These are phyloP conservation scores for Perithous albicinctus DNA, from an alignment of 2,888 invertebrate species.

Conservation along the genomic window DNA sequence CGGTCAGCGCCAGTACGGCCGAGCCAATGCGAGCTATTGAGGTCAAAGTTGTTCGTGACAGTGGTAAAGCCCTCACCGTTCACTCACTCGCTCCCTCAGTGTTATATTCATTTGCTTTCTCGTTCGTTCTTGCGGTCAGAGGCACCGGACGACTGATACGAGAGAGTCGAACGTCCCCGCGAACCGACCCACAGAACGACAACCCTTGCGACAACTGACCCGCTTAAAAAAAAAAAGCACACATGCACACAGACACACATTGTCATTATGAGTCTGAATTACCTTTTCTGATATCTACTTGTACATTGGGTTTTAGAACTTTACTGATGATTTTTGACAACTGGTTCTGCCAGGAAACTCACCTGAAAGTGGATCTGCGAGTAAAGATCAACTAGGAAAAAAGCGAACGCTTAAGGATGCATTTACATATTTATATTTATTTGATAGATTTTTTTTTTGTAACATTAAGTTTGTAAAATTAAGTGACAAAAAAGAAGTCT, in stretches of 20 bases:
- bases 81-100: conserved; percentile 15
- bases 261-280: conserved; percentile 64
- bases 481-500: too few relatives aligned
- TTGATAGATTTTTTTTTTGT: too few relatives aligned
- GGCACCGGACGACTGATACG: conserved; percentile 66
- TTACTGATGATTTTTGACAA: neutral
- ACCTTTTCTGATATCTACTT: conserved; percentile 11
- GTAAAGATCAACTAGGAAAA: too few relatives aligned
- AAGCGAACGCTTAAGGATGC: too few relatives aligned
- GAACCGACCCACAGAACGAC: conserved; percentile 68
- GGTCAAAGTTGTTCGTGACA: conserved; percentile 81
- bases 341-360: neutral
- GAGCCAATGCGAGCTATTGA: conserved; percentile 77
- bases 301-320: neutral
- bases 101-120: conserved; percentile 24
- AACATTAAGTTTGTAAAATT: too few relatives aligned
- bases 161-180: conserved; percentile 49
- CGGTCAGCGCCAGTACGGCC: conserved; percentile 51
- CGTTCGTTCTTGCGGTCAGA: conserved; percentile 37
- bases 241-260: too few relatives aligned
- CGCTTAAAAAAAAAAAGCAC: conserved; percentile 74
- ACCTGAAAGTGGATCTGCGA: too few relatives aligned
- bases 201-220: conserved; percentile 72
- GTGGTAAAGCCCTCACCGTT: conserved; percentile 60
- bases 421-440: too few relatives aligned